phyloP scores from a whole-genome alignment of 2,888 invertebrate species.

The Lasioglossum morio region DNA sequence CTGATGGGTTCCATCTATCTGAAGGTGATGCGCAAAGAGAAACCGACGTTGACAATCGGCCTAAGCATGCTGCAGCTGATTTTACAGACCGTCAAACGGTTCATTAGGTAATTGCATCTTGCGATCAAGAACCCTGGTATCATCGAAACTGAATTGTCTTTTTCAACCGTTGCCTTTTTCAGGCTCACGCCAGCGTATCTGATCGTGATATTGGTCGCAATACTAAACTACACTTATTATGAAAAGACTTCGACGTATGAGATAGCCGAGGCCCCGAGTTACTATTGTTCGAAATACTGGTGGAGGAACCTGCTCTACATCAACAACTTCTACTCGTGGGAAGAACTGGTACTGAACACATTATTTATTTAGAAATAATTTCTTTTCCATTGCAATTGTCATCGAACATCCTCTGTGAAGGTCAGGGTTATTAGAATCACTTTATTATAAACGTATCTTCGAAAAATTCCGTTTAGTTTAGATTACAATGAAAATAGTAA shows the following conservation, averaged over 20 bases:
- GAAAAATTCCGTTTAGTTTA: too few relatives aligned
- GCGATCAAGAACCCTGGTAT: not conserved
- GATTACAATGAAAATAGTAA: too few relatives aligned
- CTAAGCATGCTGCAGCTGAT: constrained; percentile 62
- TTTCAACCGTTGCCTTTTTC: not conserved
- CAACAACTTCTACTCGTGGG: constrained; percentile 84
- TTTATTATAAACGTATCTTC: too few relatives aligned
- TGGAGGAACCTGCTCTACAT: constrained; percentile 86
- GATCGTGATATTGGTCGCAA: constrained; percentile 83
- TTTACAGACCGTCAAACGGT: constrained; percentile 80
- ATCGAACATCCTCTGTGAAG: too few relatives aligned
- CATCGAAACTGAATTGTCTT: not conserved
- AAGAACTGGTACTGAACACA: constrained; percentile 79
- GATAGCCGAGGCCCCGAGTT: constrained; percentile 82
- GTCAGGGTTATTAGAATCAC: too few relatives aligned
- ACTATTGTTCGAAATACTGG: constrained; percentile 85
- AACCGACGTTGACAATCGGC: constrained; percentile 43
- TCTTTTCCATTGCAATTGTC: not conserved
- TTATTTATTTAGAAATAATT: not conserved
- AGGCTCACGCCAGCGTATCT: constrained; percentile 85
- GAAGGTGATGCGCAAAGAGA: constrained; percentile 18
- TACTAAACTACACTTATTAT: constrained; percentile 83
- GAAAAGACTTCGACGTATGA: constrained; percentile 82
- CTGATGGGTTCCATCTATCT: constrained; percentile 76
- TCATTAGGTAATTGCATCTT: constrained; percentile 28